Evolutionary conservation across 1,140 invertebrate species (phyloP), one percentile per base, ranked within the genome.

Genomic region (Heliconius himera): DNA sequence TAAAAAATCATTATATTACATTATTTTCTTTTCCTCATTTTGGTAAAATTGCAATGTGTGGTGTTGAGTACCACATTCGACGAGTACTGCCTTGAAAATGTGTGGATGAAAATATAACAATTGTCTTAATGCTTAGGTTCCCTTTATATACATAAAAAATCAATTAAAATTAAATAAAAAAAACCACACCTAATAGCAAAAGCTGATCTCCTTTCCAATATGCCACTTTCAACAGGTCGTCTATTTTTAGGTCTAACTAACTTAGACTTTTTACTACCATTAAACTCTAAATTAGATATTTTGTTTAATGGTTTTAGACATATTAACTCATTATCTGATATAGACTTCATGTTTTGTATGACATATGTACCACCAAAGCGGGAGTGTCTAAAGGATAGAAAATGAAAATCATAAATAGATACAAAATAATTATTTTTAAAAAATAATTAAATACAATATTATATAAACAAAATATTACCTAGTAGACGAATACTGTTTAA

Each of bases 301-400:
- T 97, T 96, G 82, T 96, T 96, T 51, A 98, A 94, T 1, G 98
- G 97, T 90, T 98, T 98, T 89, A 99, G 97, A 89, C 97, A 97
- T 82, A 99, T 98, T 71, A 99, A 91, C 86, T 98, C 97, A 81
- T 97, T 97, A 76, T 99, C 98, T 83, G 98, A 98, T 84, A 99
- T 97, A 16, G 98, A 98, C 93, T 99, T 99, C 96, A 99, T 96
- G 89, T 99, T 98, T 89, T 98, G 96, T 3, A 99, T 96, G 2
- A 97, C 96, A 94, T 97, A 99, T 16, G 98, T 99, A 46, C 99
- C 98, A 26, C 98, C 98, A 93, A 99, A 99, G 83, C 97, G 96
- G 0, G 98, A 99, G 95, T 99, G 98, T 79, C 98, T 96, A 81
- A 66, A 60, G 29, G 22, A 70, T 73, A 33, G 36, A 60, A 26